Evolutionary conservation across 2,888 invertebrate genomes (phyloP).

Genomic region (Drosophila emarginata): DNA sequence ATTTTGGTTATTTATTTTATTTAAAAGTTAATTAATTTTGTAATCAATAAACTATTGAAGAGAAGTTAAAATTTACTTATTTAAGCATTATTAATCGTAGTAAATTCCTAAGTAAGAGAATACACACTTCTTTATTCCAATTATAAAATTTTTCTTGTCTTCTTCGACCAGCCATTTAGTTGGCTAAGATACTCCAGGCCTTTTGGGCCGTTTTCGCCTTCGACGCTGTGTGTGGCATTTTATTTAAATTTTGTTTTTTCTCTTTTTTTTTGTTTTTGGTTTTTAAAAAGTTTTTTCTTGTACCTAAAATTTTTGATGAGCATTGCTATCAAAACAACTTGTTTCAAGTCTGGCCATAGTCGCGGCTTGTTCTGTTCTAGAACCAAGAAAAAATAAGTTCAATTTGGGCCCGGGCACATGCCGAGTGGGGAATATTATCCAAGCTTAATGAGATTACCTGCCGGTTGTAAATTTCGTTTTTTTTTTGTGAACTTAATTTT

Average conservation of each 20-base stretch:
- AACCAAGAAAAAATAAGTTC: conserved; percentile 44
- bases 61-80: neutral
- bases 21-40: neutral
- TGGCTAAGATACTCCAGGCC: conserved; percentile 26
- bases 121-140: neutral
- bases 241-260: conserved; percentile 43
- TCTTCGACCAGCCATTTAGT: conserved; percentile 25
- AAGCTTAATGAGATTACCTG: conserved; percentile 72
- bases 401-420: conserved; percentile 45
- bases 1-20: neutral
- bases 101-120: conserved; percentile 1
- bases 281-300: conserved; percentile 74
- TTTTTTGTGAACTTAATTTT: conserved; percentile 55
- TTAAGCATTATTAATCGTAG: neutral
- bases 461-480: conserved; percentile 59
- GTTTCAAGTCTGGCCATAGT: conserved; percentile 25
- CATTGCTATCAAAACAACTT: conserved; percentile 54
- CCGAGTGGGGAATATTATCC: conserved; percentile 61
- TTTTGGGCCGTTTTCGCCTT: conserved; percentile 3
- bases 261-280: too few relatives aligned
- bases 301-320: conserved; percentile 70
- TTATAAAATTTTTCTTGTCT: neutral
- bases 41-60: neutral
- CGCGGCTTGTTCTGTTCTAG: conserved; percentile 14
- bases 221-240: conserved; percentile 44